These are phyloP conservation scores for Rhinogobius similis DNA, from an alignment of 2,113 vertebrate species.

Conservation along the genomic window DNA sequence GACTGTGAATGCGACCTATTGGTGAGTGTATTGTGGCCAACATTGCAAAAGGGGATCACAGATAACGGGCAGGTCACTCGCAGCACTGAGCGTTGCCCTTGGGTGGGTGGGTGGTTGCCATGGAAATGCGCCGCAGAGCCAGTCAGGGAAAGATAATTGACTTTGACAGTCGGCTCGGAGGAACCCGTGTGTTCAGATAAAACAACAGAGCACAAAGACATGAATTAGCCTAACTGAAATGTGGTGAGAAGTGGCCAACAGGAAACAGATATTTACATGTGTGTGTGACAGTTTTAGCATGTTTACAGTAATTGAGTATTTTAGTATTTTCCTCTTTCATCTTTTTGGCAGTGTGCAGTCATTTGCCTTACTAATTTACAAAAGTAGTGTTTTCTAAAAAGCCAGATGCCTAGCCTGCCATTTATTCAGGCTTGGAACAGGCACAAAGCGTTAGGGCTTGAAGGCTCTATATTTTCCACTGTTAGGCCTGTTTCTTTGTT, in stretches of 20 bases:
- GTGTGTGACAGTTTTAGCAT: neutral
- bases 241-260: neutral
- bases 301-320: neutral
- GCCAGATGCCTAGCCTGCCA: neutral
- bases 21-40: neutral
- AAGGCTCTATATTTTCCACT: too few species aligned
- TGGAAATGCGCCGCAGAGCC: constrained; percentile 44
- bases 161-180: constrained; percentile 9
- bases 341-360: too few species aligned
- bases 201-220: neutral
- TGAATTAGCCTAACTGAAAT: neutral
- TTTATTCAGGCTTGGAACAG: neutral
- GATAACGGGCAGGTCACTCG: constrained; percentile 16
- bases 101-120: constrained; percentile 52
- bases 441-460: too few species aligned
- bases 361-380: neutral
- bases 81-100: constrained; percentile 8
- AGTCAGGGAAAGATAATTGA: constrained; percentile 27
- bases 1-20: neutral
- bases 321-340: neutral
- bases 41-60: neutral
- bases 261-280: neutral
- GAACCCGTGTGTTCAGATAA: constrained; percentile 18
- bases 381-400: neutral
- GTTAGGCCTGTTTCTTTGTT: neutral